A percentile compares a stretch with the other conserved stretches of the same genome.
Evolutionary conservation across 1,140 invertebrate species (phyloP).

Genomic region (Bombus sylvicola): DNA sequence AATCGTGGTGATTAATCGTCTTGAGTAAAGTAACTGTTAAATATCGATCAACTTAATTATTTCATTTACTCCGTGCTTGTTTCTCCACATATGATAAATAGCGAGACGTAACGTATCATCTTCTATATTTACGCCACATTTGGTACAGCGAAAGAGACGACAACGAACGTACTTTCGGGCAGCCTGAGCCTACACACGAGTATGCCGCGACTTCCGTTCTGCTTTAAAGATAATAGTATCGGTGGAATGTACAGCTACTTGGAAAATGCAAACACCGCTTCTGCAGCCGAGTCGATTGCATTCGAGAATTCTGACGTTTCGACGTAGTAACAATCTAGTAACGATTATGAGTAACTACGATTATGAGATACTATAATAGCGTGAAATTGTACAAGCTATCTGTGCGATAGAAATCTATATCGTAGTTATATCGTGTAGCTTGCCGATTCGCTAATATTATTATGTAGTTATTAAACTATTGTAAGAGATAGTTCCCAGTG

Average conservation of each 20-base stretch:
- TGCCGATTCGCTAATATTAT: no score
- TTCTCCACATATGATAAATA: background rate
- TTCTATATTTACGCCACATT: background rate
- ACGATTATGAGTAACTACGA: background rate
- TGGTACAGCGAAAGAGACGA: background rate
- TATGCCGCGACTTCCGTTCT: slow-evolving; percentile 63
- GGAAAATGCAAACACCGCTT: slow-evolving; percentile 53
- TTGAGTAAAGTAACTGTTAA: background rate
- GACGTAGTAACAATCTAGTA: background rate
- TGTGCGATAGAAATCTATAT: no score
- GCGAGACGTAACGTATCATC: background rate
- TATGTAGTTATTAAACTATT: no score
- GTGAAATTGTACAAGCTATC: no score
- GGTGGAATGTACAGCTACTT: slow-evolving; percentile 51
- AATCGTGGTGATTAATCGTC: background rate
- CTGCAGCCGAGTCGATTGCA: slow-evolving; percentile 16
- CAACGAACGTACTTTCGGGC: slow-evolving; percentile 3
- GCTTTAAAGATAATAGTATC: slow-evolving; percentile 67
- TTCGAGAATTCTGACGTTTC: slow-evolving; percentile 4
- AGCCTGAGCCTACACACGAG: slow-evolving; percentile 47
- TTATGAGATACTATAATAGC: no score
- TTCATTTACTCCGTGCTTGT: background rate
- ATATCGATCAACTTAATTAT: background rate
- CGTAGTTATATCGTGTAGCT: no score
- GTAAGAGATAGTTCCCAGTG: no score